Conservation (phyloP, 2,888 invertebrate genomes). For the Limnephilus lunatus region DNA sequence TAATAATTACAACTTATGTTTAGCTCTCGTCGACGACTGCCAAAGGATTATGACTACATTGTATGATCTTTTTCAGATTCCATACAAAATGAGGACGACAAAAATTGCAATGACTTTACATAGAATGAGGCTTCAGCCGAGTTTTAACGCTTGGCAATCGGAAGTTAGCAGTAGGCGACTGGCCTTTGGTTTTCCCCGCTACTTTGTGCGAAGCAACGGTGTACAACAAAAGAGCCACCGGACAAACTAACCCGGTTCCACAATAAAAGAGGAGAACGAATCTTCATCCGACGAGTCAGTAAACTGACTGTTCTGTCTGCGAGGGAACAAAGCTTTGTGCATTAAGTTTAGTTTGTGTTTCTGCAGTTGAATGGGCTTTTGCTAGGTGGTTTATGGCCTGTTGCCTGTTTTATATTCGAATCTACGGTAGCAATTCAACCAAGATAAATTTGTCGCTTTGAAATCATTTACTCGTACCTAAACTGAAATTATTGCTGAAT, state of each 20-base stretch:
- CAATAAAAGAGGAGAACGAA: neutral
- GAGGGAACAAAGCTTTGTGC: neutral
- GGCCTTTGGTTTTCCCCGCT: neutral
- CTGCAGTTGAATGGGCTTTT: neutral
- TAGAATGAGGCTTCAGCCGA: neutral
- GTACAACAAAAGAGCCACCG: neutral
- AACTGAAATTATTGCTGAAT: neutral
- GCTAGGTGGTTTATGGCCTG: neutral
- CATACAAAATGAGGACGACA: neutral
- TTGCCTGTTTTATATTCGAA: neutral
- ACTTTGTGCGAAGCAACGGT: neutral
- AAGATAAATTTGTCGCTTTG: neutral
- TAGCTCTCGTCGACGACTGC: neutral
- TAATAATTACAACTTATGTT: no score
- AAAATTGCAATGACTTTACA: no score
- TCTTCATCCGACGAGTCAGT: neutral
- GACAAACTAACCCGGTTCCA: slow-evolving; percentile 17
- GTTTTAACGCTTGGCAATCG: neutral
- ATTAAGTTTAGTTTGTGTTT: neutral
- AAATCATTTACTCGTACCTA: neutral
- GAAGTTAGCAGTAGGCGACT: slow-evolving; percentile 14
- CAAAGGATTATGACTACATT: neutral
- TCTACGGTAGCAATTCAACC: neutral
- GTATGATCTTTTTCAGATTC: neutral
- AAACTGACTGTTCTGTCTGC: neutral